Evolutionary conservation across 2,888 invertebrate species (phyloP).

Genomic region (Lamproptera curius): DNA sequence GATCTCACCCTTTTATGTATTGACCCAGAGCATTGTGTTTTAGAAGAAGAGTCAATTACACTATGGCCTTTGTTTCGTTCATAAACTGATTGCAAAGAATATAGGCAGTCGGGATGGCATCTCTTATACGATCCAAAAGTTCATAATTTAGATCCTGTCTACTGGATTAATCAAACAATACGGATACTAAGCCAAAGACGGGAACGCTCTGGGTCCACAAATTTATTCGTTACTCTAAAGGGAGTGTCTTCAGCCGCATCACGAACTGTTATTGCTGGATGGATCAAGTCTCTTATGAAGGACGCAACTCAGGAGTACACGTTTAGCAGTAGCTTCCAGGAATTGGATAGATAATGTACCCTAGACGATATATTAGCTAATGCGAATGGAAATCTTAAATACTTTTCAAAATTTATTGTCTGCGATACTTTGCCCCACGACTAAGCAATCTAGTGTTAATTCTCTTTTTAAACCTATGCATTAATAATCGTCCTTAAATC

Average conservation of each 20-base stretch:
- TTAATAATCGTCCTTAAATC: too few species aligned
- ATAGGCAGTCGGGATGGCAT: slow-evolving; percentile 27
- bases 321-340: slow-evolving; percentile 4
- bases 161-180: slow-evolving; percentile 18
- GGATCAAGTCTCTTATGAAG: background rate
- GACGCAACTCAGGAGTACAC: background rate
- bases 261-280: too few species aligned
- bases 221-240: background rate
- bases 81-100: slow-evolving; percentile 24
- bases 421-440: background rate
- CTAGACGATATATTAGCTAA: slow-evolving; percentile 27
- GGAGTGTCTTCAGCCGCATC: too few species aligned
- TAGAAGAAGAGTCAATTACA: background rate
- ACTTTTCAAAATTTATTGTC: slow-evolving; percentile 3
- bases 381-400: slow-evolving; percentile 26
- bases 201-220: background rate
- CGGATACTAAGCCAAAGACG: slow-evolving; percentile 6
- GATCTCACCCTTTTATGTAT: background rate
- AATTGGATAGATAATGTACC: slow-evolving; percentile 16
- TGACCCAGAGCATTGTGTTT: background rate
- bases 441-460: too few species aligned
- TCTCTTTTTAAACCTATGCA: too few species aligned
- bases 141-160: slow-evolving; percentile 15
- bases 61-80: slow-evolving; percentile 24
- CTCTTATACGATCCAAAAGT: slow-evolving; percentile 8